A percentile compares a stretch with the other conserved stretches of the same genome.
Conservation (phyloP, 2,888 invertebrate species). For the Eledone cirrhosa region DNA sequence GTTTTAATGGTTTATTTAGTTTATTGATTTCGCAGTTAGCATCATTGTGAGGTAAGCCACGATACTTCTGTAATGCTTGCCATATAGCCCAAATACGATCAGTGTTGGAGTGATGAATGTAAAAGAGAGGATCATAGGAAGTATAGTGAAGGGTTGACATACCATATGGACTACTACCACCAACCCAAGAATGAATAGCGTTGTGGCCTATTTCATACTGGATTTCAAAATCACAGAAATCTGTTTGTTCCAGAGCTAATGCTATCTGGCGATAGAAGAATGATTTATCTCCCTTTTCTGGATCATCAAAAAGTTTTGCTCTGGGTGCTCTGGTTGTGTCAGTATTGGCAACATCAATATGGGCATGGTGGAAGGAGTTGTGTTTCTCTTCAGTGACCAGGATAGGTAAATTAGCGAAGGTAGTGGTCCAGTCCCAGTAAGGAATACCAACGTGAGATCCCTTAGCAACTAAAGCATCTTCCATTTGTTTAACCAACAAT, state of each 20-base stretch:
- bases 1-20: slow-evolving; percentile 32
- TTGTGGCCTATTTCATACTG: slow-evolving; percentile 32
- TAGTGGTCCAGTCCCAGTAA: slow-evolving; percentile 41
- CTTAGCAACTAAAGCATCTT: slow-evolving; percentile 36
- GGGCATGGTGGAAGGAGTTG: slow-evolving; percentile 37
- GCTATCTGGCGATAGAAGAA: slow-evolving; percentile 40
- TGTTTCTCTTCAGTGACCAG: slow-evolving; percentile 33
- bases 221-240: slow-evolving; percentile 42
- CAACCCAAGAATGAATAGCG: slow-evolving; percentile 33
- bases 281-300: slow-evolving; percentile 35
- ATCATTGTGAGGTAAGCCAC: slow-evolving; percentile 36
- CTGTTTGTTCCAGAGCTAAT: slow-evolving; percentile 39
- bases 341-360: slow-evolving; percentile 30
- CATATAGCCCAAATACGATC: slow-evolving; percentile 40
- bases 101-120: slow-evolving; percentile 39
- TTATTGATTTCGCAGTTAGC: slow-evolving; percentile 40
- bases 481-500: slow-evolving; percentile 37
- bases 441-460: slow-evolving; percentile 38
- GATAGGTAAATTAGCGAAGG: slow-evolving; percentile 33
- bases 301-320: slow-evolving; percentile 37
- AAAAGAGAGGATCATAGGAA: slow-evolving; percentile 44
- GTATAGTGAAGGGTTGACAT: slow-evolving; percentile 42
- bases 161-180: slow-evolving; percentile 34
- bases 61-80: slow-evolving; percentile 42
- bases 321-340: slow-evolving; percentile 33